phyloP scores from a whole-genome alignment of 2,113 vertebrate genomes.

The Heterotilapia buettikoferi region DNA sequence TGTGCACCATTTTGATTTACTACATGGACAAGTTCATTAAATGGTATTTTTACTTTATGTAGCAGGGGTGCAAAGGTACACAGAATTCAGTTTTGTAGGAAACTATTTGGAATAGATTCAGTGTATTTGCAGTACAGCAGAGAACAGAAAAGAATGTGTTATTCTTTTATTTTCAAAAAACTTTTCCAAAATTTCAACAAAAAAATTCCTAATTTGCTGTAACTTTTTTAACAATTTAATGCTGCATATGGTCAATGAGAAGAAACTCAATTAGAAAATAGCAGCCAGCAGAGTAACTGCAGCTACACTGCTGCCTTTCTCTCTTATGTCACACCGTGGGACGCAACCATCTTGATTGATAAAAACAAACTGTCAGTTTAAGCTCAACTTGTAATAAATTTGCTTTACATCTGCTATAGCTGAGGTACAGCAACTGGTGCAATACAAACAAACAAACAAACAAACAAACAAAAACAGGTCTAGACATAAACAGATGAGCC shows the following conservation, averaged over 20 bases:
- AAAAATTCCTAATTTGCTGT: accelerated
- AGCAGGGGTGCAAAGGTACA: not conserved
- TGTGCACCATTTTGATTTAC: not conserved
- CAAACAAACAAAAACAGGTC: not conserved
- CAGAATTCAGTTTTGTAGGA: not conserved
- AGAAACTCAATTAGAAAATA: not conserved
- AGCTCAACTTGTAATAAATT: not conserved
- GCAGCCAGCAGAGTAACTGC: not conserved
- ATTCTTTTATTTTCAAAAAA: not conserved
- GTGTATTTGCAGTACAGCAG: not conserved
- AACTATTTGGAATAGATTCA: not conserved
- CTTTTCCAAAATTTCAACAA: accelerated
- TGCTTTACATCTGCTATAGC: not conserved
- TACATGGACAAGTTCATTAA: not conserved
- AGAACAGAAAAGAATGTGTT: not conserved
- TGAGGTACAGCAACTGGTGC: not conserved
- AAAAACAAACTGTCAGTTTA: not conserved
- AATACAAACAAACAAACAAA: not conserved
- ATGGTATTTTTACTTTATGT: not conserved
- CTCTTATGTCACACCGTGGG: not conserved
- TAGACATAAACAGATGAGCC: not conserved
- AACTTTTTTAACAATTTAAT: not conserved
- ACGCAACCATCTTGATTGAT: not conserved
- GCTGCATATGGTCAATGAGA: not conserved
- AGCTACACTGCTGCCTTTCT: not conserved